Base-by-base conservation (phyloP, 1,140 invertebrate genomes). In the Mamestra configurata region DNA sequence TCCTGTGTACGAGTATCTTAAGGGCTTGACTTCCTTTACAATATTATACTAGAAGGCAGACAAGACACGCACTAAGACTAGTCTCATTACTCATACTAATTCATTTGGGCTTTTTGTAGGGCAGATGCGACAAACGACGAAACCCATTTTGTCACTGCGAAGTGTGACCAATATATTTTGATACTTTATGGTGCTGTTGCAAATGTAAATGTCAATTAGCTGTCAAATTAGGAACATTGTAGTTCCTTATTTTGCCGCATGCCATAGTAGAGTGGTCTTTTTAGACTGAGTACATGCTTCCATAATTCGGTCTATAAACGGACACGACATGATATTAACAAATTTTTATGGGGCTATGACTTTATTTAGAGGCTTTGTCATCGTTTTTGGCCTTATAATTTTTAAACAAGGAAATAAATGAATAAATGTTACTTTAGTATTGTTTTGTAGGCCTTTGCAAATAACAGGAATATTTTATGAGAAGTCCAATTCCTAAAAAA, bases 1-100 rank as follows among this genome's bases (percentile, higher is more conserved):
- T 88, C 87, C 87, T 91, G 86, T 82, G 79, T 83, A n/a, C n/a
- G n/a, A n/a, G n/a, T n/a, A 84, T 61, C 55, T 75, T 79, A 79
- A 79, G 61, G 61, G 27, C 35, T 40, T 59, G 15, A 24, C 18
- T 27, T 13, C 13, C 51, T 10, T 27, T 27, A 27, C 22, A 57
- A 13, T 22, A 24, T 15, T 1, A 15, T 57, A 13, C 4, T 24
- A 57, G 4, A 3, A 27, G n/a, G 43, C 43, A 1, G 43, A 4
- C 13, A 15, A 49, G 43, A 49, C 20, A 55, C 7, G 22, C 24
- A 53, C 18, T 8, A 27, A 57, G 53, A 13, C 22, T 22, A 57
- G 22, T 27, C 20, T 57, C 22, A 57, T 13, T n/a, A n/a, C n/a
- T n/a, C n/a, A n/a, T n/a, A n/a, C n/a, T n/a, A 22, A 4, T 57